Base-by-base conservation (phyloP, 2,888 invertebrate species). In the Torymus tubicola region DNA sequence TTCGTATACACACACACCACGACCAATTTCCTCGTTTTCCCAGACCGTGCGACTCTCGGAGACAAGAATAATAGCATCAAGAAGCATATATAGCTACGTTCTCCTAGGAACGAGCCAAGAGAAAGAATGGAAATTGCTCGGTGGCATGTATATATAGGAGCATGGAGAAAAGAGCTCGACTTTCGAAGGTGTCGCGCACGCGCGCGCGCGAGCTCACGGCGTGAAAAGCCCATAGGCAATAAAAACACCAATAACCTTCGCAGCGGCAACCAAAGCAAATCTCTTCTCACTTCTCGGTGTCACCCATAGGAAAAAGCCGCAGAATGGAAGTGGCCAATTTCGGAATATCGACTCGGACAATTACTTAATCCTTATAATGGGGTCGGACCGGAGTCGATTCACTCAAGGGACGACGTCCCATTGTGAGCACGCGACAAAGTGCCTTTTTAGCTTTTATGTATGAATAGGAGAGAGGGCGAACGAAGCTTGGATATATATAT, bases 311-410 rank as follows among this genome's bases (percentile, higher is more conserved):
- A 86, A 24, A 24, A 88, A 89, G 88, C 89, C 89, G 86, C 89
- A 89, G 87, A 88, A 86, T 86, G 78, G 78, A 84, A 85, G 84
- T 84, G 85, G 83, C 81, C 85, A 86, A 88, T 87, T 86, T 85
- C 84, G 77, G 83, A 85, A 85, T 82, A 85, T 85, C 83, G 84
- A 73, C 80, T 74, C 82, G 86, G 86, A 90, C 90, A 90, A 90
- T 90, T 90, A 90, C 89, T 90, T 90, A 90, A 87, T 80, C 85
- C 86, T 85, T 86, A 90, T 89, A 87, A 88, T 87, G 84, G 83
- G 78, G 55, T 42, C 21, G 69, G 65, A 67, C 65, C n/a, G 84
- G 83, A 85, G 88, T 86, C 87, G 85, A 89, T 88, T 87, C 87
- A 83, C 83, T 72, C 78, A 53, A 3, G 24, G 24, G 55, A 83